Evolutionary conservation across 2,797 vertebrate species (phyloP), one percentile per base, ranked within the genome.

Genomic region (Apodemus agrarius): DNA sequence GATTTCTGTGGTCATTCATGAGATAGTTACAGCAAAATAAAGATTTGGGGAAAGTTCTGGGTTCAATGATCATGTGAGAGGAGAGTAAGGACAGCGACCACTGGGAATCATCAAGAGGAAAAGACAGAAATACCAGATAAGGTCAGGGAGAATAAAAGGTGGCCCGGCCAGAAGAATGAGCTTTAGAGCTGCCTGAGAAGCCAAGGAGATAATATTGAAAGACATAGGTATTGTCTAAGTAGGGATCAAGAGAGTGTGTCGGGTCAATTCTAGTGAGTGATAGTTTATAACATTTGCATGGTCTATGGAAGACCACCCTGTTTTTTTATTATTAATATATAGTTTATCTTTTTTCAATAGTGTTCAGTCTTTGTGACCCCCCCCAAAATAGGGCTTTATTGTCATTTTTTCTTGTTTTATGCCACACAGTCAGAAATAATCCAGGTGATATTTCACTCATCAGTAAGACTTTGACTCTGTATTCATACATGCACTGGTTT

Each of bases 401-500:
- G 40, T 96, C 87, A 49, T 22, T 21, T 17, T 63, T 63, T 93
- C 96, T 93, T 31, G n/a, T 96, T 92, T 86, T 43, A 49, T 97
- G 94, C 94, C 94, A 79, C n/a, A 74, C 49, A 90, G 72, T 74
- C 84, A 96, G 24, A 72, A 96, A 43, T 63, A 74, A 96, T 57
- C 95, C 91, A 67, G 72, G 90, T 91, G 94, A 72, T 17, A 79
- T 83, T 80, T n/a, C 4, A 57, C 83, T 21, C 21, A 24, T 12
- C 1, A 9, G 26, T 16, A 43, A 78, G 65, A 79, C 61, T 93
- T 96, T 91, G 75, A 21, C 76, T 54, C 1, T 7, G 16, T 21
- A 80, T 13, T 46, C 31, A 3, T 21, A 34, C 3, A 61, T 5
- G 11, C 59, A 34, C 19, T 78, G 87, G 11, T 46, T 85, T 96